Evolutionary conservation across 2,797 vertebrate genomes (phyloP).

Genomic region (Odontamblyopus lacepedii): DNA sequence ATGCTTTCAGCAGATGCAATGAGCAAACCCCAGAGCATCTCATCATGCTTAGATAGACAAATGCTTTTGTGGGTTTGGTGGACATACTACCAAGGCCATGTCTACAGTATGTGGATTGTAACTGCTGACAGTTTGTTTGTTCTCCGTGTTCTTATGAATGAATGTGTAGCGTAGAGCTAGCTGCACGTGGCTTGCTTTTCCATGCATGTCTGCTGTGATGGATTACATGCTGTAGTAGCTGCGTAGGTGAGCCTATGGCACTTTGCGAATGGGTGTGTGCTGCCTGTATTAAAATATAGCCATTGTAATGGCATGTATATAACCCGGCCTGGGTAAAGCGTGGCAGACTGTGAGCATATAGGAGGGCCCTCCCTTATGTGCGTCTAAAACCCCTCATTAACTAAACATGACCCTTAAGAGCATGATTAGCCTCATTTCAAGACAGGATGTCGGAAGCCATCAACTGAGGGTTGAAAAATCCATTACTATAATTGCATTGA

Average conservation of each 20-base stretch:
- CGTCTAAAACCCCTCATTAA: slow-evolving; percentile 86
- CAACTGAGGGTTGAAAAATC: slow-evolving; percentile 83
- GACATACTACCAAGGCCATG: slow-evolving; percentile 28
- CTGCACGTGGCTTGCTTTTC: slow-evolving; percentile 42
- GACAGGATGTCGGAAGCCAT: slow-evolving; percentile 99
- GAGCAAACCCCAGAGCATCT: slow-evolving; percentile 60
- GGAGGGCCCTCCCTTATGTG: slow-evolving; percentile 56
- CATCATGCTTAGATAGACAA: slow-evolving; percentile 45
- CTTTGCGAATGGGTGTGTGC: slow-evolving; percentile 44
- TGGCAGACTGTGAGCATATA: slow-evolving; percentile 64
- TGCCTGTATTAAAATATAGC: slow-evolving; percentile 44
- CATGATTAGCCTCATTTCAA: slow-evolving; percentile 91
- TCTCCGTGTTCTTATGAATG: slow-evolving; percentile 59
- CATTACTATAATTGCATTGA: slow-evolving; percentile 96
- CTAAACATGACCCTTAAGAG: slow-evolving; percentile 96
- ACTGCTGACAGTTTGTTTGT: slow-evolving; percentile 19
- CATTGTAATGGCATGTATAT: slow-evolving; percentile 75
- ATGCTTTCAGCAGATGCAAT: slow-evolving; percentile 58
- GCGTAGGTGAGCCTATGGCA: neutral
- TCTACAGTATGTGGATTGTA: slow-evolving; percentile 28
- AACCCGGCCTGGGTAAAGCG: slow-evolving; percentile 61
- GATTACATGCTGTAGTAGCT: slow-evolving; percentile 27
- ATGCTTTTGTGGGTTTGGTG: slow-evolving; percentile 22
- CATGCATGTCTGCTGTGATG: slow-evolving; percentile 43
- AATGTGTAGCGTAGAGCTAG: slow-evolving; percentile 32